Evolutionary conservation across 2,797 vertebrate species (phyloP), one percentile per base, ranked within the genome.

Genomic region (Erethizon dorsatum): DNA sequence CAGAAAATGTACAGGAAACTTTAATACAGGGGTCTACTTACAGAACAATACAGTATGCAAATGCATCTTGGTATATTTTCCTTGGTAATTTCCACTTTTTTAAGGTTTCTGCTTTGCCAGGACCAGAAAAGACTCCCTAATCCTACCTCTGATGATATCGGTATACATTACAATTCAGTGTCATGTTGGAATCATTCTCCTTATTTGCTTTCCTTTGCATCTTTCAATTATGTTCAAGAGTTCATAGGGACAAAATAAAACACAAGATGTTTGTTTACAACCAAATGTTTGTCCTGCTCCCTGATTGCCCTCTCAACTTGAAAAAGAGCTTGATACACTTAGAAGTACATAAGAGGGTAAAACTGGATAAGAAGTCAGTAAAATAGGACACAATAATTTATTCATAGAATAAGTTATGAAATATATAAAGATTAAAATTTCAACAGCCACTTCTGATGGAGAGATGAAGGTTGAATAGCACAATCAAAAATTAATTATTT

Each of bases 181-280:
- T 87, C 75, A 97, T 77, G 18, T 83, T 94, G 79, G 26, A 97
- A 83, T 86, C 41, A 79, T 80, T 63, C 52, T 94, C 90, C 63
- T 86, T 88, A 88, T 88, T 91, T 96, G 73, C 31, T 96, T 97
- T 96, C 45, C 83, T 97, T 96, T 97, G 83, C 18, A 90, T 96
- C 52, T 97, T 97, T 92, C 71, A 90, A 73, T 75, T 94, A 31
- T 88, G 52, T 83, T 18, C 45, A 95, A 96, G 50, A 90, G 24
- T 85, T 97, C 56, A 95, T 63, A 97, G 28, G 73, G 14, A 96
- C 83, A 78, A 5, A 85, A 88, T 93, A 97, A 97, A 97, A 95
- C 47, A 92, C 54, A 88, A 96, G 45, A 80, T 86, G 37, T 90
- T 96, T 95, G 47, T 78, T 96, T 96, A 93, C 13, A 7, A 37